Evolutionary conservation across 1,140 invertebrate genomes (phyloP), one percentile per base, ranked within the genome.

Genomic region (Gonioctena quinquepunctata): DNA sequence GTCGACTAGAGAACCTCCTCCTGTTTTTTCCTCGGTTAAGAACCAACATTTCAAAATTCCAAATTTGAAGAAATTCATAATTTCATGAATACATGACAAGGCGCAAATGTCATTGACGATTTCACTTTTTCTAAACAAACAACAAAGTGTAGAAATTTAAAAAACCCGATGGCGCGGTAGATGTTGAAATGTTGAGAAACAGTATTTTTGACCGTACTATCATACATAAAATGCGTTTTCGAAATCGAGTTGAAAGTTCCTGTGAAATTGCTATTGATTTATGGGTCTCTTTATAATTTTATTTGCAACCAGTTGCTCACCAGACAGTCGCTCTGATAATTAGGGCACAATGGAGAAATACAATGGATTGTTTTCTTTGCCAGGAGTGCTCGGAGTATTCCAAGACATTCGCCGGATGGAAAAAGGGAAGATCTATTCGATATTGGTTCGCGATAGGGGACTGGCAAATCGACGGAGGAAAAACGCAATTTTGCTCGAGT

Each of bases 271-370:
- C 33, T 75, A 73, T 73, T 77, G 75, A 77, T 75, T 75, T 77
- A 77, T 75, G 72, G 23, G 69, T 54, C 60, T 60, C 65, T 61
- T 59, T 66, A 57, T 61, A 59, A 70, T 60, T 70, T 64, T 76
- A 76, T 76, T 70, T 70, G 72, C 72, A 72, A 76, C 75, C 75
- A 76, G 75, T 76, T 76, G 75, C 73, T 69, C 66, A 67, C 52
- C 52, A 57, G 48, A 60, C 26, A 59, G 57, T 73, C 68, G 63
- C 73, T 73, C 66, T 64, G 71, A 71, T 73, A 70, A 71, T 73
- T 71, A 71, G 66, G 25, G 4, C 23, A 59, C 56, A 59, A 59
- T 59, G 23, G 21, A 7, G 56, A 59, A n/a, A 22, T 7, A 26
- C 56, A 26, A 25, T 25, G 13, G 33, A 42, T 42, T 42, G 33